Evolutionary conservation across 1,140 invertebrate species (phyloP), one percentile per base, ranked within the genome.

Genomic region (Meloidogyne hapla): DNA sequence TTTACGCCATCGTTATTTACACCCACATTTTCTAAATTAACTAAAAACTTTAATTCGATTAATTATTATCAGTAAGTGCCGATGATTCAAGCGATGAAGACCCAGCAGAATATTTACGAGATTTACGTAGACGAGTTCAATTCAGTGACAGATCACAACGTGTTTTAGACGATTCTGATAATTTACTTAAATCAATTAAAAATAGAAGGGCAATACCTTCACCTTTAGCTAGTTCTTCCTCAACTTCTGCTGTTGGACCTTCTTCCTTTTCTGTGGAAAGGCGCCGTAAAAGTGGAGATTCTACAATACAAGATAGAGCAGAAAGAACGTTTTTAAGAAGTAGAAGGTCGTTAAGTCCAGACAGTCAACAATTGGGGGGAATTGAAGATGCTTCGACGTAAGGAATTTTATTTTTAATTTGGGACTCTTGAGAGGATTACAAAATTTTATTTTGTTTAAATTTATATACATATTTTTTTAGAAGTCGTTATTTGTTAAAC

Each of bases 401-500:
- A 42, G 42, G 42, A n/a, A 12, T 64, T 63, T 21, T 63, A 6
- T n/a, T n/a, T n/a, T n/a, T n/a, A n/a, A n/a, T n/a, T n/a, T n/a
- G n/a, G n/a, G 21, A 6, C 5, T 23, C 64, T 33, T 66, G 15
- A 81, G 25, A 66, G n/a, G n/a, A 68, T 23, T 25, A 1, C 8
- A 33, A 68, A 68, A 21, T 12, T 42, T 69, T 69, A 45, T 15
- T 28, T 25, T 18, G 15, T 33, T 65, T 62, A 15, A 45, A 45
- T 25, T 73, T 18, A 18, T 25, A 62, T n/a, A 72, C 6, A 48
- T 23, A 38, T 13, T 23, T 48, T 40, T 74, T 76, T 26, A 79
- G 76, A 38, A 70, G 77, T 40, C 80, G 84, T 26, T 82, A 81
- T 56, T 28, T 77, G 8, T 21, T 76, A 15, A 75, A 81, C 64